Conservation (phyloP, 2,113 vertebrate genomes). For the Rhegmatorhina hoffmannsi region DNA sequence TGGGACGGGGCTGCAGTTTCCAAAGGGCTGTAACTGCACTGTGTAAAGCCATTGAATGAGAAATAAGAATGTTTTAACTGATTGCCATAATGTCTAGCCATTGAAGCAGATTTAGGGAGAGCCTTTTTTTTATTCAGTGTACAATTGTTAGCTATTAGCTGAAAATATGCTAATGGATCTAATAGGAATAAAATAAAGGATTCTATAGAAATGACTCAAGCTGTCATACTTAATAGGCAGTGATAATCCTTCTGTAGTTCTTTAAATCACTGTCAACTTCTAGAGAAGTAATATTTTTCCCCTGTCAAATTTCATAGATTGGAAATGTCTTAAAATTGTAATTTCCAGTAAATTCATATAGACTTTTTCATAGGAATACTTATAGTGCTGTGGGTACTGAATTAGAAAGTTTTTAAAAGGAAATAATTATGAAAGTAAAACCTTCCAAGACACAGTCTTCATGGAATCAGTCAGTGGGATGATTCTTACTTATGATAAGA, state of each 20-base stretch:
- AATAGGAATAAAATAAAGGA: constrained; percentile 16
- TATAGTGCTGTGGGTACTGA: not conserved
- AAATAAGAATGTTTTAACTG: not conserved
- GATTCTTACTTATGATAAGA: not conserved
- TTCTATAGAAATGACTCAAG: constrained; percentile 15
- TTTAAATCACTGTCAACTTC: constrained; percentile 33
- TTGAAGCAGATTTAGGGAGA: not conserved
- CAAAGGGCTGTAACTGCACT: not conserved
- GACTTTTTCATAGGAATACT: not conserved
- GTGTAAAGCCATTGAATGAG: not conserved
- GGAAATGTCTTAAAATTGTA: constrained; percentile 3
- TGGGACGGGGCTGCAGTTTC: not conserved
- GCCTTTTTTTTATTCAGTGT: not conserved
- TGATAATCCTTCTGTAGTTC: constrained; percentile 30
- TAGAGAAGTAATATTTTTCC: constrained; percentile 26
- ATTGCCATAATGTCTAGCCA: not conserved
- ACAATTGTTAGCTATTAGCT: constrained; percentile 8
- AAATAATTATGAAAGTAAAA: not conserved
- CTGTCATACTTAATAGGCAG: not conserved
- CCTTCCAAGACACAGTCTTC: not conserved
- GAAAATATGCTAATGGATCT: constrained; percentile 30
- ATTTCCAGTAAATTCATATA: constrained; percentile 23
- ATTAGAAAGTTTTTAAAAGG: not conserved
- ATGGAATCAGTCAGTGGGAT: not conserved
- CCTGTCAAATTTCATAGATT: not conserved